phyloP scores from a whole-genome alignment of 2,113 vertebrate genomes.

The Caloenas nicobarica region DNA sequence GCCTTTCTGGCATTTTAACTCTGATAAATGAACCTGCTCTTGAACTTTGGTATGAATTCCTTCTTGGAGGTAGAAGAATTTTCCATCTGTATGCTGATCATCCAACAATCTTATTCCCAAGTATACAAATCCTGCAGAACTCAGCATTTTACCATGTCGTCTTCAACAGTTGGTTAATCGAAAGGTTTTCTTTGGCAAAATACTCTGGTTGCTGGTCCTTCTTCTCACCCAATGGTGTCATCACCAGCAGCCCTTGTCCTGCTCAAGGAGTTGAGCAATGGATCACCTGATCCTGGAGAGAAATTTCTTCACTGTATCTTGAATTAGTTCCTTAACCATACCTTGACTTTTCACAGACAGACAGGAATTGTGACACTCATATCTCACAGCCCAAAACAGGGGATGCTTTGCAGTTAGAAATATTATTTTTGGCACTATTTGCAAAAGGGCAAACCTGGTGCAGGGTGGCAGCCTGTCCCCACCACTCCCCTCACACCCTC shows the following conservation, averaged over 20 bases:
- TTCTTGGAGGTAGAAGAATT: neutral
- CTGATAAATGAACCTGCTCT: neutral
- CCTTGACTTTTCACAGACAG: neutral
- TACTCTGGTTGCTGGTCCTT: neutral
- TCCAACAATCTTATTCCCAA: neutral
- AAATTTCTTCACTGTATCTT: neutral
- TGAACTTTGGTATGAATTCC: neutral
- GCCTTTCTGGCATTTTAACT: neutral
- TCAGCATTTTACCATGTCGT: fast-evolving
- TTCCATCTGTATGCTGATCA: neutral
- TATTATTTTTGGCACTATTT: fast-evolving
- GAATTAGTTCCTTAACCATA: neutral
- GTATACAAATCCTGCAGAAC: neutral
- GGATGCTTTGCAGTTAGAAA: neutral
- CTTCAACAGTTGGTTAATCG: neutral
- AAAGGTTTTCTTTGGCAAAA: neutral
- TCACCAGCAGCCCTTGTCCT: neutral
- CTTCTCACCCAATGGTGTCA: neutral
- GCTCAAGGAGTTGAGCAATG: neutral
- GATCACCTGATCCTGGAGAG: neutral
- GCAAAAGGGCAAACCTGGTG: no score
- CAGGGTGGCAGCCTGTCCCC: neutral
- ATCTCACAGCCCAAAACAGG: no score
- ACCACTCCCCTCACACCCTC: neutral
- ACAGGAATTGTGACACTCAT: neutral